These are phyloP conservation scores for Amblyraja radiata DNA, from an alignment of 2,797 vertebrate species.

Conservation along the genomic window DNA sequence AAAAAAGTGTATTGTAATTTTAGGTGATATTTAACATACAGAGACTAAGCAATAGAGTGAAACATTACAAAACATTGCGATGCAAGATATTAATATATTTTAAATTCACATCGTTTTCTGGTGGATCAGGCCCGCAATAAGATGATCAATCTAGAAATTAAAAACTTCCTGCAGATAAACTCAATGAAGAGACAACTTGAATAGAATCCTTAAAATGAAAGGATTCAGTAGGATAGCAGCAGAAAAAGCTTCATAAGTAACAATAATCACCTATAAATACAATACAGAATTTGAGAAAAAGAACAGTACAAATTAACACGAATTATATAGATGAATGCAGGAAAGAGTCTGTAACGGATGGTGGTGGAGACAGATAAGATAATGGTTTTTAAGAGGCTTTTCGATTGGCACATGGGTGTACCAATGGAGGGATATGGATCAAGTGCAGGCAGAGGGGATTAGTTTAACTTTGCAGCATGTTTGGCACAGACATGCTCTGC, in stretches of 20 bases:
- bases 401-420: too few relatives aligned
- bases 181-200: neutral
- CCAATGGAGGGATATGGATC: neutral
- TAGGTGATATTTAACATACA: neutral
- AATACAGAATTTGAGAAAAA: neutral
- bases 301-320: too few relatives aligned
- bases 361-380: neutral
- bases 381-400: too few relatives aligned
- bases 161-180: neutral
- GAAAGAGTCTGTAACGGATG: neutral
- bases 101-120: neutral
- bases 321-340: neutral
- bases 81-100: neutral
- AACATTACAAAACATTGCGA: neutral
- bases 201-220: neutral
- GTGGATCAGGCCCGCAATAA: neutral
- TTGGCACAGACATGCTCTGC: too few relatives aligned
- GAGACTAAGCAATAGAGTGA: neutral
- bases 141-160: neutral
- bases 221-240: neutral
- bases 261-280: neutral
- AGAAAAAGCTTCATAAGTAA: neutral
- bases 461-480: too few relatives aligned
- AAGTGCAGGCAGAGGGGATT: too few relatives aligned
- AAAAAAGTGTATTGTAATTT: neutral